Evolutionary conservation across 2,888 invertebrate genomes (phyloP).

Genomic region (Tetranychus truncatus): DNA sequence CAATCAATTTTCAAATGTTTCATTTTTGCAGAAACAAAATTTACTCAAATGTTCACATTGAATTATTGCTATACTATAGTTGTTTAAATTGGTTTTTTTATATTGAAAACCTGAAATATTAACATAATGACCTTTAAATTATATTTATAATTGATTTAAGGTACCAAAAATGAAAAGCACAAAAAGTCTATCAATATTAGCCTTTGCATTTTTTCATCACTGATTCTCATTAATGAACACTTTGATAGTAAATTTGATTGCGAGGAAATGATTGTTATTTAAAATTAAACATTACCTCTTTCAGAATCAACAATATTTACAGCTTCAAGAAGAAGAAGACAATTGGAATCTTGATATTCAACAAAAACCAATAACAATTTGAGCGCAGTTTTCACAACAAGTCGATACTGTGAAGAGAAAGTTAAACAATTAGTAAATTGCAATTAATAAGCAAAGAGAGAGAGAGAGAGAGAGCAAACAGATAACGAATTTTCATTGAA

Average conservation of each 20-base stretch:
- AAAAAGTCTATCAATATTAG: no score
- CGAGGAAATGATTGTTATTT: not conserved
- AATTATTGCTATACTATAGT: no score
- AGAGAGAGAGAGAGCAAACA: constrained; percentile 6
- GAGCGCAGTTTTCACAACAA: constrained; percentile 92
- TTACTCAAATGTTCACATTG: not conserved
- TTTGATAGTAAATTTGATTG: not conserved
- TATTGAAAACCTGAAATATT: no score
- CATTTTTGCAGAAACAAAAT: not conserved
- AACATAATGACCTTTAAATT: no score
- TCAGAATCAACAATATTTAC: constrained; percentile 60
- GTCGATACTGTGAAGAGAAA: constrained; percentile 46
- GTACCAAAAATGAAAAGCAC: no score
- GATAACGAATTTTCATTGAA: not conserved
- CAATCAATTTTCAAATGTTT: no score
- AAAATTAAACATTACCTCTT: constrained; percentile 37
- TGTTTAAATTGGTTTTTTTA: no score
- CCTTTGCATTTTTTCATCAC: not conserved
- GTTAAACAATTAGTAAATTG: not conserved
- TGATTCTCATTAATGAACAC: not conserved
- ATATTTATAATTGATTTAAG: no score
- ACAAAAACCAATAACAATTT: constrained; percentile 92
- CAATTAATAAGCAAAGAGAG: not conserved
- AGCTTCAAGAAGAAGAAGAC: constrained; percentile 71
- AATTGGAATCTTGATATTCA: constrained; percentile 90